Evolutionary conservation across 2,113 vertebrate genomes (phyloP).

Genomic region (Python bivittatus): DNA sequence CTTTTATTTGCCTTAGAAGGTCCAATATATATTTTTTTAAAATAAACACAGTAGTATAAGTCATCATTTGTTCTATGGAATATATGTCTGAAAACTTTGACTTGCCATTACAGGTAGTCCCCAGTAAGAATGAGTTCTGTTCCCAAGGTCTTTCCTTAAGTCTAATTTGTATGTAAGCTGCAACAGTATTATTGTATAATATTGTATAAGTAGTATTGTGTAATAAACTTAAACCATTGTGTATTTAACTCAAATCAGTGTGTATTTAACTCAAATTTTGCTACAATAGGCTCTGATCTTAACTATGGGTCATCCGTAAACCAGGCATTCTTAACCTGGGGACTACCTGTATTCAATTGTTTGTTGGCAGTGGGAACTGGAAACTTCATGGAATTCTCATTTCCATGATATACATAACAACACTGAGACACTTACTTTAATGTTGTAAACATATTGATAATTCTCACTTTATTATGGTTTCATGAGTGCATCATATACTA

Average conservation of each 20-base stretch:
- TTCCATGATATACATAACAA: not conserved
- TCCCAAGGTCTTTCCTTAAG: too few species aligned
- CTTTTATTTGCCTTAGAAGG: not conserved
- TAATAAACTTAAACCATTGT: too few species aligned
- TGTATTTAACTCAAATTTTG: too few species aligned
- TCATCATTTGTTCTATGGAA: not conserved
- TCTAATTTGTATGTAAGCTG: too few species aligned
- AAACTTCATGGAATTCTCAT: not conserved
- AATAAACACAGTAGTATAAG: not conserved
- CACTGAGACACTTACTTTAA: conserved; percentile 8
- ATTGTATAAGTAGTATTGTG: too few species aligned
- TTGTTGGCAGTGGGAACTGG: not conserved
- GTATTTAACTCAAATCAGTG: too few species aligned
- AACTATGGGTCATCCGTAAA: too few species aligned
- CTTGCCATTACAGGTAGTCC: too few species aligned
- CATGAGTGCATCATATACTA: conserved; percentile 13
- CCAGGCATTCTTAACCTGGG: too few species aligned
- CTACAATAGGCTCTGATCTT: too few species aligned
- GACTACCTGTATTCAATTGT: not conserved
- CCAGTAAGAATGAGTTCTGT: too few species aligned
- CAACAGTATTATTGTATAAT: too few species aligned
- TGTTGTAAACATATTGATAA: conserved; percentile 25
- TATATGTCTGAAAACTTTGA: not conserved
- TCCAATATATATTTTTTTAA: not conserved
- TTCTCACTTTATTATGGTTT: conserved; percentile 19